Evolutionary conservation across 2,113 vertebrate species (phyloP), one percentile per base, ranked within the genome.

Genomic region (Chaetodon trifascialis): DNA sequence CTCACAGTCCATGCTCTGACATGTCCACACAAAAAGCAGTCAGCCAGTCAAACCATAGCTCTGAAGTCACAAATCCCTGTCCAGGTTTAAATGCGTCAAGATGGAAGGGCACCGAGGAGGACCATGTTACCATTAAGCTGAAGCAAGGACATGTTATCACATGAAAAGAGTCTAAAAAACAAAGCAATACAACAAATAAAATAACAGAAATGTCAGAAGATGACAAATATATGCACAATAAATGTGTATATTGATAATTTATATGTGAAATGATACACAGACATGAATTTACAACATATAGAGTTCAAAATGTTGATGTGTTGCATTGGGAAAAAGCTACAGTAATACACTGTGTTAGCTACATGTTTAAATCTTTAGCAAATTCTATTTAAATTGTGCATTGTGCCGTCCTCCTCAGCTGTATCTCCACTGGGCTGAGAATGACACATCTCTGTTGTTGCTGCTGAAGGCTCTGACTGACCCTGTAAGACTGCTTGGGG

Each of bases 381-480:
- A 25, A 10, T 44, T 40, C 30, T 3, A 40, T 11, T 38, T 55
- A 36, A 21, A 30, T 36, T 69, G 19, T 25, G 11, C 19, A 46
- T 38, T 58, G 30, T 30, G 42, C n/a, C 4, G 21, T 42, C 11
- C 11, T 16, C 19, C 46, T 59, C 1, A 11, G 21, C 19, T 14
- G 51, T 51, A 7, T n/a, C 11, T 62, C 36, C 34, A 25, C 44
- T 46, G 23, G n/a, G n/a, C 38, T 56, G 9, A 44, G 38, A 58
- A 49, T 7, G 30, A 66, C 44, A 66, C 42, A 38, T 56, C 12
- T 40, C 46, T 59, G 58, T 21, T 44, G 25, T 16, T 71, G 23
- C 38, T 55, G 52, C 38, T 52, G 23, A 16, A 66, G 11, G 46
- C 38, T 63, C 47, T 52, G 11, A 67, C 25, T 62, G 71, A 82